Evolutionary conservation across 1,140 invertebrate species (phyloP).

Genomic region (Tigriopus japonicus): DNA sequence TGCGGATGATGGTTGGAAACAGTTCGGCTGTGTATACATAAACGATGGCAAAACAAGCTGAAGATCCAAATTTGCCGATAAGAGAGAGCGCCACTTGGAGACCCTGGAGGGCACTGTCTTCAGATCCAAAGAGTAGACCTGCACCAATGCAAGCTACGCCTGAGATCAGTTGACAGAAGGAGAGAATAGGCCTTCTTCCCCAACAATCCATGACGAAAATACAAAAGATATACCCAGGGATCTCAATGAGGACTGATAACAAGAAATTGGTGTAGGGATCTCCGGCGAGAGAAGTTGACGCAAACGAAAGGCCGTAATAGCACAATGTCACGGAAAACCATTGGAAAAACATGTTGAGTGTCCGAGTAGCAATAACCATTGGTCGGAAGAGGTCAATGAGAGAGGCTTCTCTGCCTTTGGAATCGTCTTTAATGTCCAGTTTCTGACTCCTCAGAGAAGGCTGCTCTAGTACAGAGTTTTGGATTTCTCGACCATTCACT

Average conservation of each 20-base stretch:
- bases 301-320: conserved; percentile 14
- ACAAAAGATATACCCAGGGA: conserved; percentile 12
- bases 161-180: conserved; percentile 4
- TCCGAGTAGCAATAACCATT: background rate
- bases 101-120: background rate
- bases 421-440: background rate
- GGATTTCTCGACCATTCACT: conserved; percentile 19
- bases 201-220: conserved; percentile 13
- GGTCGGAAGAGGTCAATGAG: conserved; percentile 11
- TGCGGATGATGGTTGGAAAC: conserved; percentile 14
- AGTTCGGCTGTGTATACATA: conserved; percentile 16
- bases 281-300: background rate
- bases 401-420: background rate
- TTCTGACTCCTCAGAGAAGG: too few relatives aligned
- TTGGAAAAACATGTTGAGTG: conserved; percentile 12
- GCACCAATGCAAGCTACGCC: conserved; percentile 4
- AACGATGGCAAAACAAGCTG: conserved; percentile 14
- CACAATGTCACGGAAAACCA: conserved; percentile 14
- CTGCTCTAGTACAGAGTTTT: conserved; percentile 14
- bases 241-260: conserved; percentile 4
- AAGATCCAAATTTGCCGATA: conserved; percentile 13
- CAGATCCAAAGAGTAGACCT: background rate
- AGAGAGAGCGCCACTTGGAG: conserved; percentile 1
- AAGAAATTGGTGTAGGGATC: conserved; percentile 11
- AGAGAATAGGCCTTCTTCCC: conserved; percentile 10